Evolutionary conservation across 2,113 vertebrate genomes (phyloP), one percentile per base, ranked within the genome.

Genomic region (Bombycilla garrulus): DNA sequence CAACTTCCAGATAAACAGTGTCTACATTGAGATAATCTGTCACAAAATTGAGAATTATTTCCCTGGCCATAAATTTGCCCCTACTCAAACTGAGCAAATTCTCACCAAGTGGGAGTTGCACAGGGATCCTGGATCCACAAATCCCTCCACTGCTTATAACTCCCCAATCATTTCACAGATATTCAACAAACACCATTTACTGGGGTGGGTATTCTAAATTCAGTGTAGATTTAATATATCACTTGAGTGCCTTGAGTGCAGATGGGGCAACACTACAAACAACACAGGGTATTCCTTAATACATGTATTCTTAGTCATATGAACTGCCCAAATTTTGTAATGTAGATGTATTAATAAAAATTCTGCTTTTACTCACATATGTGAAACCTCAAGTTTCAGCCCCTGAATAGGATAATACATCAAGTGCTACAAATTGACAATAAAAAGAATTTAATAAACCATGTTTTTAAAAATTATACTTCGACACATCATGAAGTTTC

Each of bases 241-340:
- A 31, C 56, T 11, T 31, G 26, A 79, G 29, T 56, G 36, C 42
- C 69, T 45, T 47, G 26, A 61, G 21, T 29, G 36, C 44, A 53
- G 6, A 65, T 5, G 14, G 48, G 58, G 16, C 13, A 76, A n/a
- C 53, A 61, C 12, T 77, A 86, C 10, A 88, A 76, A 57, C 38
- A 87, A 44, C 9, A 45, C 1, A 1, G 31, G 25, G 54, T 44
- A 35, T 2, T 54, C 31, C 10, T 77, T 31, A 81, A 45, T 0
- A 87, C 35, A 86, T 1, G 0, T 2, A 74, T 35, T 76, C 51
- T 33, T 19, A 67, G 44, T 35, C n/a, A 57, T 4, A 64, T 2
- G 29, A 16, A 42, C 10, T 24, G 33, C 7, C 25, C 76, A 80
- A 45, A 42, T 35, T 45, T 53, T 44, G 12, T 15, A 45, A 42